Evolutionary conservation across 2,888 invertebrate genomes (phyloP).

Genomic region (Caprella mutica): DNA sequence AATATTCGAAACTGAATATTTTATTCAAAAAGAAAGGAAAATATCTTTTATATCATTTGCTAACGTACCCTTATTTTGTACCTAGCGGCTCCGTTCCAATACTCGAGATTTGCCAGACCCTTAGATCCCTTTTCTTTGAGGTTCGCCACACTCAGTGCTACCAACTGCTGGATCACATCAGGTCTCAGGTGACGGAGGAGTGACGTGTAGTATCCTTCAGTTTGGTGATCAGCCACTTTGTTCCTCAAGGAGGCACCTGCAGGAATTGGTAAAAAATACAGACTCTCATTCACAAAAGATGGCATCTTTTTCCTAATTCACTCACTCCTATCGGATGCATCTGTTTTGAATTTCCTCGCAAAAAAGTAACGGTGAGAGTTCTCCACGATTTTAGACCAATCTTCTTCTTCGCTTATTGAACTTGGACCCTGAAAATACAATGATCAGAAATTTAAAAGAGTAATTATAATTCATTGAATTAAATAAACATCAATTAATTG

Average conservation of each 20-base stretch:
- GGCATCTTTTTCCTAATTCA: no score
- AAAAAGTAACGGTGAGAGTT: slow-evolving; percentile 27
- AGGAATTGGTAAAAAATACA: no score
- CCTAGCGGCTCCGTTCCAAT: background rate
- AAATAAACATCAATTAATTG: no score
- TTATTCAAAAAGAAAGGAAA: no score
- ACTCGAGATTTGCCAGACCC: background rate
- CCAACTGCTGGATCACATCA: background rate
- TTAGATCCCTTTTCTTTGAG: background rate
- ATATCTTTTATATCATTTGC: no score
- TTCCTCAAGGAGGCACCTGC: background rate
- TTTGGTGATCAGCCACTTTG: background rate
- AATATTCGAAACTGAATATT: no score
- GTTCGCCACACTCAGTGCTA: background rate
- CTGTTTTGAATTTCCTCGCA: slow-evolving; percentile 26
- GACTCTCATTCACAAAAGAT: no score
- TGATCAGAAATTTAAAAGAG: no score
- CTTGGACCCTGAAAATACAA: slow-evolving; percentile 17
- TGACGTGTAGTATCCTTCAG: background rate
- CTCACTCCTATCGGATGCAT: no score
- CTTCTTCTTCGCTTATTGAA: slow-evolving; percentile 7
- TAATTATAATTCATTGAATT: no score
- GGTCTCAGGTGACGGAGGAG: background rate
- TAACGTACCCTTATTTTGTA: background rate
- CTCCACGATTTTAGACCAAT: slow-evolving; percentile 8